These are phyloP conservation scores for Theocolax elegans DNA, from an alignment of 1,140 invertebrate genomes.

Conservation along the genomic window DNA sequence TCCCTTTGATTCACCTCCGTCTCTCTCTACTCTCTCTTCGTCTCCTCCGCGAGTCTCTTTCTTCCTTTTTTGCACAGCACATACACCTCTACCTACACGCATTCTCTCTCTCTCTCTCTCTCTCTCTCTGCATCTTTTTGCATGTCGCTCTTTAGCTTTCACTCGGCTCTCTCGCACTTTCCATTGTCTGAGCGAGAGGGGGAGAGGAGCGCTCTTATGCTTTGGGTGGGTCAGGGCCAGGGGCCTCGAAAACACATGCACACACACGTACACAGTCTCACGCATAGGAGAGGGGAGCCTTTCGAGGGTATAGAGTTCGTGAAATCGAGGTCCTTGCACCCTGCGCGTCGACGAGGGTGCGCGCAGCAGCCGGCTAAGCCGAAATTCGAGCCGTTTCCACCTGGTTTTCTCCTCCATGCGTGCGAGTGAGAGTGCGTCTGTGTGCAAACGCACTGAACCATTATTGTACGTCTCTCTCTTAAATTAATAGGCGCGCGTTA, in stretches of 20 bases:
- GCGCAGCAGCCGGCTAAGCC: neutral
- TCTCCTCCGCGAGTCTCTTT: neutral
- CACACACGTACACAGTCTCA: neutral
- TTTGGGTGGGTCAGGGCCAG: constrained; percentile 67
- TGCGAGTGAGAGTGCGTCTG: neutral
- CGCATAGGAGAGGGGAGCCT: constrained; percentile 27
- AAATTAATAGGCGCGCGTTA: constrained; percentile 28
- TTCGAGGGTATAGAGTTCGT: constrained; percentile 51
- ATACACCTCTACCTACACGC: constrained; percentile 1
- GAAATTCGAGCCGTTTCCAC: constrained; percentile 29
- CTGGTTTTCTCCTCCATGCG: neutral
- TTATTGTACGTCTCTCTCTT: neutral
- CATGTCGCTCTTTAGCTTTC: constrained; percentile 11
- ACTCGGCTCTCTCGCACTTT: constrained; percentile 20
- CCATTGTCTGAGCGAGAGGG: constrained; percentile 19
- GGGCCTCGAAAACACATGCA: constrained; percentile 26
- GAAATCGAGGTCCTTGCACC: constrained; percentile 57
- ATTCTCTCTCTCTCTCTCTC: no score
- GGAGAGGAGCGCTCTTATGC: constrained; percentile 50
- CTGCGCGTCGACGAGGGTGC: neutral
- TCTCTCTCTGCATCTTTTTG: neutral
- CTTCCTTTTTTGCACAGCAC: neutral
- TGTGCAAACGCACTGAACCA: neutral
- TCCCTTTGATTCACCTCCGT: constrained; percentile 4
- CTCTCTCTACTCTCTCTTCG: neutral